Evolutionary conservation across 2,888 invertebrate genomes (phyloP).

Genomic region (Dermolepida albohirtum): DNA sequence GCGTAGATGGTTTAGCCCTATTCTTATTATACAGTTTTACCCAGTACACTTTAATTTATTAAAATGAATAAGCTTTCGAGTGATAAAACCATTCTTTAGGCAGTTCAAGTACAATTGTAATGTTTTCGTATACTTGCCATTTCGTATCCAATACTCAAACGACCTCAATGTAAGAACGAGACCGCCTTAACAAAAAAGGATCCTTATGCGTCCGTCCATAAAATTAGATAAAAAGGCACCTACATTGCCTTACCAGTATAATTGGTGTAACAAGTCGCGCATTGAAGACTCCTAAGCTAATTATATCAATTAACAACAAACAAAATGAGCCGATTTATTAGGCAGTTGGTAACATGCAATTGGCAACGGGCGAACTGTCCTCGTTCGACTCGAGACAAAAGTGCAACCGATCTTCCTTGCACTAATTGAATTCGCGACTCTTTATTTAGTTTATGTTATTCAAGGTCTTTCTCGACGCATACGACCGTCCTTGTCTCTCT

Average conservation of each 20-base stretch:
- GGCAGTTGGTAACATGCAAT: slow-evolving; percentile 52
- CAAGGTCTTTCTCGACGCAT: slow-evolving; percentile 34
- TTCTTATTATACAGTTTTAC: too few species aligned
- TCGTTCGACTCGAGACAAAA: slow-evolving; percentile 36
- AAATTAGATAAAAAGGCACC: slow-evolving; percentile 48
- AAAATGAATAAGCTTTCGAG: too few species aligned
- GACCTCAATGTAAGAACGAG: slow-evolving; percentile 13
- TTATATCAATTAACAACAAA: slow-evolving; percentile 53
- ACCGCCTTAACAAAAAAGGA: slow-evolving; percentile 24
- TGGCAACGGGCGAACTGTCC: slow-evolving; percentile 43
- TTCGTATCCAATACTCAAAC: slow-evolving; percentile 2
- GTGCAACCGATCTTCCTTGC: slow-evolving; percentile 34
- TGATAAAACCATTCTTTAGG: too few species aligned
- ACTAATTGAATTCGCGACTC: slow-evolving; percentile 41
- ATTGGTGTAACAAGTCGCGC: slow-evolving; percentile 51
- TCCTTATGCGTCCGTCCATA: slow-evolving; percentile 42
- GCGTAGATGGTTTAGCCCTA: too few species aligned
- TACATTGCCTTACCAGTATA: slow-evolving; percentile 49
- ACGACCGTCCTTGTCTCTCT: slow-evolving; percentile 18
- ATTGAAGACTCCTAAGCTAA: slow-evolving; percentile 50
- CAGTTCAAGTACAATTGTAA: not conserved
- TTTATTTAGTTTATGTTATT: slow-evolving; percentile 43
- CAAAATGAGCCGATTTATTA: slow-evolving; percentile 55
- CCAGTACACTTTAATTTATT: too few species aligned
- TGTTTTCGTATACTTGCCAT: slow-evolving; percentile 17